Percentiles rank a stretch among this genome's conserved stretches.
Evolutionary conservation across 2,797 vertebrate species (phyloP).

Genomic region (Acipenser ruthenus): DNA sequence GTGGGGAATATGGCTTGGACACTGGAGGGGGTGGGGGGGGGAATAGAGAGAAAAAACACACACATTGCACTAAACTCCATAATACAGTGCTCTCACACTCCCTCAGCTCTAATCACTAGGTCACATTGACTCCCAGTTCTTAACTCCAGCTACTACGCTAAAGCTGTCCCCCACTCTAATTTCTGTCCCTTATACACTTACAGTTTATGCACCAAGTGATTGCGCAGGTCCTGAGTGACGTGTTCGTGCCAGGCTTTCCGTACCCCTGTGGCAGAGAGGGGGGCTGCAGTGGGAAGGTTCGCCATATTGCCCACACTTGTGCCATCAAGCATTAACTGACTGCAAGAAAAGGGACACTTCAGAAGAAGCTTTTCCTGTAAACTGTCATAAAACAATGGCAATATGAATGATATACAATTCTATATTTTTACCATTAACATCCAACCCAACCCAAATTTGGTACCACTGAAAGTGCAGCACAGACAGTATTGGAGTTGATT

Average conservation of each 20-base stretch:
- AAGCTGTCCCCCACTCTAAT: too few relatives aligned
- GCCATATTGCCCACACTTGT: slow-evolving; percentile 13
- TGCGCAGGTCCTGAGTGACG: slow-evolving; percentile 96
- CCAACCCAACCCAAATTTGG: too few relatives aligned
- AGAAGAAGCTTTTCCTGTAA: slow-evolving; percentile 2
- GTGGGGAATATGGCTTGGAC: neutral
- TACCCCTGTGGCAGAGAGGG: slow-evolving; percentile 11
- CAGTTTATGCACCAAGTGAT: slow-evolving; percentile 97
- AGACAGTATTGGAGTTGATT: too few relatives aligned
- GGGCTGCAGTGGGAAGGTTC: slow-evolving; percentile 48
- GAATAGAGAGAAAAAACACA: slow-evolving; percentile 6
- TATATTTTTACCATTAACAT: too few relatives aligned
- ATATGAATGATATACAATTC: too few relatives aligned
- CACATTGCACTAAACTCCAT: neutral
- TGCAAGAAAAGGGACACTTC: slow-evolving; percentile 2
- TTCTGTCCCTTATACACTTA: slow-evolving; percentile 46
- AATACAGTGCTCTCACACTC: slow-evolving; percentile 1
- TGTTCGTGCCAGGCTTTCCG: slow-evolving; percentile 83
- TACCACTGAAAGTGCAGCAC: too few relatives aligned
- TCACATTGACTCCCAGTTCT: neutral
- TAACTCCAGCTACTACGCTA: neutral
- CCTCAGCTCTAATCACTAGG: neutral
- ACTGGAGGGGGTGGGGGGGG: neutral
- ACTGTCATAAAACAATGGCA: slow-evolving; percentile 4
- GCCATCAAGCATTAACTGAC: slow-evolving; percentile 21